These are phyloP conservation scores for Callipepla californica DNA, from an alignment of 2,113 vertebrate species.

Conservation along the genomic window DNA sequence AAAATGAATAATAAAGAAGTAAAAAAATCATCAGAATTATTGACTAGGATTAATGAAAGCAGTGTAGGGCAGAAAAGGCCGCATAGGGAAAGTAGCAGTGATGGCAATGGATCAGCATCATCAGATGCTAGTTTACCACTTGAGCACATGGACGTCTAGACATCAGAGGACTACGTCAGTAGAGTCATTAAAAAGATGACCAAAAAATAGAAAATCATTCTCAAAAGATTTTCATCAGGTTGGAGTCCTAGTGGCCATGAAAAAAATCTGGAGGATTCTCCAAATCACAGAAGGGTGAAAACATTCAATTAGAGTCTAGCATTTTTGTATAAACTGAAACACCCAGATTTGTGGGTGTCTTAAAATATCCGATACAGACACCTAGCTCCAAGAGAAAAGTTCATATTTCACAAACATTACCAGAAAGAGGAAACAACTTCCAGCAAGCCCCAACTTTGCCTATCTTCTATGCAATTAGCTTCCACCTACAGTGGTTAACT, in stretches of 20 bases:
- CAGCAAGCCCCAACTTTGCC: neutral
- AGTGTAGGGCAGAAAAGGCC: neutral
- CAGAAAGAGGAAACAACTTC: neutral
- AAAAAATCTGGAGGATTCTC: neutral
- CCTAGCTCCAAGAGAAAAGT: neutral
- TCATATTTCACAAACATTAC: neutral
- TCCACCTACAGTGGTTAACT: neutral
- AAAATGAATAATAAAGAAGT: too few species aligned
- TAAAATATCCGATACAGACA: neutral
- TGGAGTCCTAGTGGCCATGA: neutral
- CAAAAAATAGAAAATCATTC: neutral
- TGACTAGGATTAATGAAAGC: neutral
- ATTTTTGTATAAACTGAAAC: neutral
- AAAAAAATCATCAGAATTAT: neutral
- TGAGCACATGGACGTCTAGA: neutral
- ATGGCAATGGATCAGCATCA: too few species aligned
- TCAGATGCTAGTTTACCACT: neutral
- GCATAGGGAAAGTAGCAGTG: neutral
- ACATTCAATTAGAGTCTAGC: neutral
- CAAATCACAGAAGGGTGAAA: neutral
- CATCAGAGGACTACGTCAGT: neutral
- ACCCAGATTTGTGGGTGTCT: neutral
- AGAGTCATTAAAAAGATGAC: neutral
- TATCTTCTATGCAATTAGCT: neutral
- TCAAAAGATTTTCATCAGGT: neutral